A percentile compares a stretch with the other conserved stretches of the same genome.
Conservation (phyloP, 2,888 invertebrate species). For the Phania funesta region DNA sequence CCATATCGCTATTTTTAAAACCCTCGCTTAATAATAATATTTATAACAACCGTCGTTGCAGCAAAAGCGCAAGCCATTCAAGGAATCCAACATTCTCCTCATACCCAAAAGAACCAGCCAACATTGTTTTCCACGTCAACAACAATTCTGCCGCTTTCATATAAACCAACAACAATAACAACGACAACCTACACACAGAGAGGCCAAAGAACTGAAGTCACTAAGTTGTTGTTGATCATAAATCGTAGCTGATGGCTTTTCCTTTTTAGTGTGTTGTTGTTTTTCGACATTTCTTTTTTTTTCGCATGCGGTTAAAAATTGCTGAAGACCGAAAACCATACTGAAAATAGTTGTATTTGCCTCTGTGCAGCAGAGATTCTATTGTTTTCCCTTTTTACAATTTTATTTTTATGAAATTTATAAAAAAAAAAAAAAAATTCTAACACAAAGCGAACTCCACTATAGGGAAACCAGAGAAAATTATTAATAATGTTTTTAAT, state of each 20-base stretch:
- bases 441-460: constrained; percentile 4
- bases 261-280: constrained; percentile 16
- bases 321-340: constrained; percentile 24
- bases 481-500: constrained; percentile 50
- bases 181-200: neutral
- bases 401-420: constrained; percentile 43
- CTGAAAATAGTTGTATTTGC: constrained; percentile 5
- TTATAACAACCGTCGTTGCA: neutral
- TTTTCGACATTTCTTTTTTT: neutral
- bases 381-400: constrained; percentile 36
- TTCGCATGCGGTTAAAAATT: constrained; percentile 43
- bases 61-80: constrained; percentile 64
- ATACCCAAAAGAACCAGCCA: constrained; percentile 37
- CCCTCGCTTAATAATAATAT: constrained; percentile 12
- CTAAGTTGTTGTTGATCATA: constrained; percentile 61
- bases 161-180: constrained; percentile 44
- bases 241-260: constrained; percentile 61
- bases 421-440: constrained; percentile 12
- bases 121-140: constrained; percentile 68
- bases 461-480: neutral
- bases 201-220: constrained; percentile 52
- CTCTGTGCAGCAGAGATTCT: constrained; percentile 15
- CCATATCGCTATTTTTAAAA: neutral
- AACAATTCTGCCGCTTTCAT: constrained; percentile 70
- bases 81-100: constrained; percentile 46